Base-by-base conservation (phyloP, 1,140 invertebrate species). In the Bombus confusus region DNA sequence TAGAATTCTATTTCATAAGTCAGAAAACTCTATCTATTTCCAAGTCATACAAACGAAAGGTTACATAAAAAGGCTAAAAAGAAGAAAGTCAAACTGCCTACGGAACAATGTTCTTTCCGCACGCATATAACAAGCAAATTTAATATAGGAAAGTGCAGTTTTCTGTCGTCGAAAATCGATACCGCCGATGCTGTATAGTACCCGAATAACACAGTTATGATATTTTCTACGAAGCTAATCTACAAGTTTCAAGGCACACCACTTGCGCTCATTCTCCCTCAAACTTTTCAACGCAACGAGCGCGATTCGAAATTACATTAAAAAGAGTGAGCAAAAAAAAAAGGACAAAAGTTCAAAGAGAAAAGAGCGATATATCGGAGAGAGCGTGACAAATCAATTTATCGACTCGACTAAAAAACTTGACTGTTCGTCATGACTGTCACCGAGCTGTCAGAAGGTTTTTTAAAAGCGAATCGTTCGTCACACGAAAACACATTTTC, bases 401-500 rank as follows among this genome's bases (percentile, higher is more conserved):
- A 43, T 31, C 28, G 59, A 25, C 5, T 57, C 8, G 59, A 13
- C 6, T n/a, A 34, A 39, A 43, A 62, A 64, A 28, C 18, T 18
- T 22, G 37, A 64, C 59, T 37, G 15, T 31, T 41, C 75, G 39
- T 41, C 15, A 78, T 78, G 62, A 78, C 39, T 78, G 75, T 68
- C 41, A 68, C 22, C 9, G 8, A 4, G 18, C 10, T n/a, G 76
- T 66, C 39, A 79, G 3, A 10, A 47, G 22, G 62, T 34, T 34
- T 68, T 68, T 13, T n/a, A 39, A 68, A 34, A 47, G 37, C 22
- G 22, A 25, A 47, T 15, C 6, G 6, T 13, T 41, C 8, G 22
- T 47, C 37, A 47, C n/a, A 47, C 34, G 34, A 62, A 12, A 62
- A 86, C 57, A 64, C 79, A 41, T 79, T 80, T 75, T 43, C 64